Percentiles rank a stretch among this genome's conserved stretches.
These are phyloP conservation scores for Dorcus parallelipipedus DNA, from an alignment of 2,888 invertebrate genomes.

Conservation along the genomic window DNA sequence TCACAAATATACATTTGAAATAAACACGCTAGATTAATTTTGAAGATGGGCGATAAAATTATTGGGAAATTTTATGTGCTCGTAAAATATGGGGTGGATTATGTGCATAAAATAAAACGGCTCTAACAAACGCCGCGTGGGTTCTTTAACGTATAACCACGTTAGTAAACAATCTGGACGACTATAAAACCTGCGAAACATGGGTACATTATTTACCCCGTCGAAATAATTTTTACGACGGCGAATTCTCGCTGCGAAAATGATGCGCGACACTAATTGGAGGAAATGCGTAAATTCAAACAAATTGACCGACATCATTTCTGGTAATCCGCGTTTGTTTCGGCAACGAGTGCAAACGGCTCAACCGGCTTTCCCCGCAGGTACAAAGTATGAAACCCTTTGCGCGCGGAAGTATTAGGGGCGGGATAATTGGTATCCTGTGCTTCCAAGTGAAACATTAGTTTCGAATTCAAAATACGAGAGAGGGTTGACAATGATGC, in stretches of 20 bases:
- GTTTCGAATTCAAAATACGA: constrained; percentile 27
- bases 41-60: constrained; percentile 33
- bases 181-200: background rate
- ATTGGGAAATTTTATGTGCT: constrained; percentile 33
- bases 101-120: constrained; percentile 1
- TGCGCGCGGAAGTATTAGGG: constrained; percentile 23
- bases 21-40: constrained; percentile 33
- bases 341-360: too few species aligned
- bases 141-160: background rate
- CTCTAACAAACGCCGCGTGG: background rate
- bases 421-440: constrained; percentile 31
- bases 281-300: background rate
- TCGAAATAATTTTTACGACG: too few species aligned
- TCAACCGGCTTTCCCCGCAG: too few species aligned
- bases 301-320: background rate
- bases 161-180: constrained; percentile 1
- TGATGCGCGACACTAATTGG: too few species aligned
- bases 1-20: constrained; percentile 21
- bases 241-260: too few species aligned
- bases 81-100: constrained; percentile 25
- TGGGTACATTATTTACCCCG: too few species aligned
- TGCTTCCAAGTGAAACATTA: constrained; percentile 32
- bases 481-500: constrained; percentile 22
- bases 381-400: constrained; percentile 20
- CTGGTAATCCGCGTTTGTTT: background rate